Conservation (phyloP, 2,888 invertebrate species). For the Allacma fusca region DNA sequence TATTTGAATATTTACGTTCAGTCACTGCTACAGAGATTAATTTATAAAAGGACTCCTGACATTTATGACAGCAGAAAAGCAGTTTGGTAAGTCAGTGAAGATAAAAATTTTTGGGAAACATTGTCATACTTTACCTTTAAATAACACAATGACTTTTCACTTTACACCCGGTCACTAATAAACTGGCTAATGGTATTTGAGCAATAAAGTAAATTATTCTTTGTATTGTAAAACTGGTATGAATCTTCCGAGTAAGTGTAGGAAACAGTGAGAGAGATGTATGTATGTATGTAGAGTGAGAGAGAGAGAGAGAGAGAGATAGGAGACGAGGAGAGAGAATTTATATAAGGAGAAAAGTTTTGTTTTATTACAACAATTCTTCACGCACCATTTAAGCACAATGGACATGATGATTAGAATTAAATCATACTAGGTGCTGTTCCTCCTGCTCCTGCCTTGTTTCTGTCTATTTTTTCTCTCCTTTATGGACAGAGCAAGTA, state of each 20-base stretch:
- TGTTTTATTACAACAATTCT: background rate
- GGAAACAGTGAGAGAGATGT: no score
- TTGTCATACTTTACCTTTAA: constrained; percentile 2
- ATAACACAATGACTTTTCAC: background rate
- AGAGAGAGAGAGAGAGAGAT: no score
- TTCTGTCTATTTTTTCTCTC: background rate
- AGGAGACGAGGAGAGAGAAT: no score
- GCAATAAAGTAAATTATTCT: background rate
- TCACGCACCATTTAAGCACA: constrained; percentile 12
- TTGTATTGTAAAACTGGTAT: background rate
- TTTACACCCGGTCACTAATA: background rate
- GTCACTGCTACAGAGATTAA: background rate
- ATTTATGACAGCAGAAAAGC: background rate
- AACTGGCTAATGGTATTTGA: background rate
- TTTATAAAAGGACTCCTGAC: background rate
- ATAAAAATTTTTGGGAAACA: background rate
- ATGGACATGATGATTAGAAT: background rate
- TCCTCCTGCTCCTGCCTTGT: background rate
- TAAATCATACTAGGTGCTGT: background rate
- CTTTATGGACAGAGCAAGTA: background rate
- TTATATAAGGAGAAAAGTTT: background rate
- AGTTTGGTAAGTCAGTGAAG: background rate
- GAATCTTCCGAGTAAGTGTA: no score
- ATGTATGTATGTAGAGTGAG: no score
- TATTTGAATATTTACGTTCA: no score